Base-by-base conservation (phyloP, 2,888 invertebrate species). In the Eutolmus rufibarbis region DNA sequence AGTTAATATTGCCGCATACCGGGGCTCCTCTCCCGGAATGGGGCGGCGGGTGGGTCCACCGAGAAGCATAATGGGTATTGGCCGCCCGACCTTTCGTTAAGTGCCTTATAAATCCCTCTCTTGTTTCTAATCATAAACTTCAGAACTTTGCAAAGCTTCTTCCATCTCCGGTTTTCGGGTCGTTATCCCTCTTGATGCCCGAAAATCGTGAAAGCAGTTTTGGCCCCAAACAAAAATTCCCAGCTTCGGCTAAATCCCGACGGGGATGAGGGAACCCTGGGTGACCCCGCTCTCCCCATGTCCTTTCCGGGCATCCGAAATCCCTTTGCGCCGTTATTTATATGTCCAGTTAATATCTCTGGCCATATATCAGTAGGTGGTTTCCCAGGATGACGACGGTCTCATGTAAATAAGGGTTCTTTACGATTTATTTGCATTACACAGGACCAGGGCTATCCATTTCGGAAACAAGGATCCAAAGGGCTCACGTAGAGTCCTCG, bases 361-460 rank as follows among this genome's bases (percentile, higher is more conserved):
- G 88, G 87, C 87, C 88, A 88, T 88, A 88, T 88, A 88, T 88
- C 88, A 88, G 88, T 88, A 88, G 88, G 88, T 88, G 88, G 88
- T 87, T 87, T 87, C 34, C 85, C 87, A 87, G 87, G 86, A 88
- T 88, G 88, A 88, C 87, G 87, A 88, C 87, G 88, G 88, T 88
- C 87, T 87, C 88, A 87, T 88, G 88, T 87, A 88, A 88, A 88
- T 88, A 87, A 87, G 87, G 87, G 87, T 86, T 86, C 77, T 86
- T 77, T 86, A 88, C 87, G 88, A 88, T 88, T 87, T 88, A 88
- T 88, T 88, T 88, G 86, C 88, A 88, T 88, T 88, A 86, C 79
- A 88, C 86, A 87, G 86, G 87, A 88, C 87, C 84, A 86, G 78
- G 84, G 88, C 87, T 79, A 88, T 87, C 86, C 86, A 86, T 87